Conservation (phyloP, 2,888 invertebrate species). For the Drosophila kambysellisi region DNA sequence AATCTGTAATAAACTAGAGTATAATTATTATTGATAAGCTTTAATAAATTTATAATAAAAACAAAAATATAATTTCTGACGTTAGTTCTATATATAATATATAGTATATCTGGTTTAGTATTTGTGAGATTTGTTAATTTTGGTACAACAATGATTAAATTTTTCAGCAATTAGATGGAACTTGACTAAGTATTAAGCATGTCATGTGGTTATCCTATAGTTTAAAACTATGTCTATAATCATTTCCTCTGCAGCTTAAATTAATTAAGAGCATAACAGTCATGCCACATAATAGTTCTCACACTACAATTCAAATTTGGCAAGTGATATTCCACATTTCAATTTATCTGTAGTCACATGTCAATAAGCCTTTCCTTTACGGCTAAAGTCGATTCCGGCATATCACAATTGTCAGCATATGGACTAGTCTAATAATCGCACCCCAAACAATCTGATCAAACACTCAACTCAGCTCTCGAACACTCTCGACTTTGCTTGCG, state of each 20-base stretch:
- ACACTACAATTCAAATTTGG: background rate
- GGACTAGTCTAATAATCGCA: conserved; percentile 10
- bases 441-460: conserved; percentile 20
- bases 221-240: conserved; percentile 3
- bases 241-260: conserved; percentile 31
- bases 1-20: too few species aligned
- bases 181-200: background rate
- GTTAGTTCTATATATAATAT: too few species aligned
- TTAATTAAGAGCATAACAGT: background rate
- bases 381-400: conserved; percentile 19
- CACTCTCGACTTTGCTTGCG: conserved; percentile 46
- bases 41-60: background rate
- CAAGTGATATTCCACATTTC: background rate
- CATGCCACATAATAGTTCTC: background rate
- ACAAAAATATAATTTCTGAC: too few species aligned
- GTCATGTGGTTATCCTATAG: background rate
- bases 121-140: too few species aligned
- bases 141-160: background rate
- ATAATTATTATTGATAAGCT: background rate
- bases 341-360: background rate
- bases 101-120: too few species aligned
- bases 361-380: conserved; percentile 36
- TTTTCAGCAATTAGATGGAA: too few species aligned
- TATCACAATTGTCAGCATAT: conserved; percentile 7
- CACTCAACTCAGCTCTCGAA: conserved; percentile 19